These are phyloP conservation scores for Eupsittula cactorum DNA, from an alignment of 2,113 vertebrate genomes.

Conservation along the genomic window DNA sequence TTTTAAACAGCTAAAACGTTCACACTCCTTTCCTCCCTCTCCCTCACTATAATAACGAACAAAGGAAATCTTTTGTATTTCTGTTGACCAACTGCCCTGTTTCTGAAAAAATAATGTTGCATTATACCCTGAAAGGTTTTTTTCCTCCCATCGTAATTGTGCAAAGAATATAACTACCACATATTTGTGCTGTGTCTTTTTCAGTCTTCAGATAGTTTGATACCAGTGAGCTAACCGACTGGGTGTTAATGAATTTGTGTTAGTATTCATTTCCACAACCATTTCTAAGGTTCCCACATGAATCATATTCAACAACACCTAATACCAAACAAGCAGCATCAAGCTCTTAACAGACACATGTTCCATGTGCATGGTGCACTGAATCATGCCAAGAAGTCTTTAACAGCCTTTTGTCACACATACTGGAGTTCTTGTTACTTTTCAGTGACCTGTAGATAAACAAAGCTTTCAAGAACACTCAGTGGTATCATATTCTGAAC, in stretches of 20 bases:
- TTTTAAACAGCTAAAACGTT: neutral
- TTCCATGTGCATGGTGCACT: neutral
- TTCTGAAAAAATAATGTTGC: neutral
- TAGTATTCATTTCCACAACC: neutral
- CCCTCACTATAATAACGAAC: neutral
- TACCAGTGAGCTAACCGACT: neutral
- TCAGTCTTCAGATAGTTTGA: neutral
- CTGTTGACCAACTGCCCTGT: neutral
- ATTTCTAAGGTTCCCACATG: neutral
- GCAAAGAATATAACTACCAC: neutral
- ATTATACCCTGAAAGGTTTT: neutral
- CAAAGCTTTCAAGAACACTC: neutral
- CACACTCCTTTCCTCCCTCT: neutral
- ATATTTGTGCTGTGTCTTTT: neutral
- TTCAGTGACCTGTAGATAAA: neutral
- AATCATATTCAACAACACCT: neutral
- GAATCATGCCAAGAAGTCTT: neutral
- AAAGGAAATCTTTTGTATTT: neutral
- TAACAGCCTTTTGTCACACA: neutral
- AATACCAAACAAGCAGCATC: neutral
- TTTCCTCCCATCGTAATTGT: neutral
- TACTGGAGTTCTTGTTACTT: neutral
- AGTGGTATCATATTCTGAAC: neutral
- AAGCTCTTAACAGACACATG: neutral
- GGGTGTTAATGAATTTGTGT: neutral